Base-by-base conservation (phyloP, 2,888 invertebrate species). In the Asteroscopus sphinx region DNA sequence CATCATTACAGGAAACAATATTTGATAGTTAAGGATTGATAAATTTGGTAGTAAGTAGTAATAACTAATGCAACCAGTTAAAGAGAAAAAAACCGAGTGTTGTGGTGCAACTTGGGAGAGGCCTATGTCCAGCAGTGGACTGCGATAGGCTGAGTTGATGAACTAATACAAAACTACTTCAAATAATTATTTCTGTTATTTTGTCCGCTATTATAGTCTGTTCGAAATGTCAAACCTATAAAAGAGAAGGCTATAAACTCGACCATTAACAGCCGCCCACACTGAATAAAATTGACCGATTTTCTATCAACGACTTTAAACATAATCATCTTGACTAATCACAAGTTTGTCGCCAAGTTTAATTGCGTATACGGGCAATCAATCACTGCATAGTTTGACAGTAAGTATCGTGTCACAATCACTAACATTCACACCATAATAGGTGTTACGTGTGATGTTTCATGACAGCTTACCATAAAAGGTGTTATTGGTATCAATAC, bases 401-500 rank as follows among this genome's bases (percentile, higher is more conserved):
- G 37, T 42, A 44, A 37, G 26, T 36, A 40, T 52, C 46, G 42
- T 67, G 68, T 60, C 66, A 63, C 63, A 73, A 69, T 68, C 52
- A 57, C 58, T 40, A 58, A 66, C 72, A 66, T 70, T 78, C 64
- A 78, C 72, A 61, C 81, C 80, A 71, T 81, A 82, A 69, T 73
- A 76, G 77, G 80, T 79, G 80, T 80, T 76, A 79, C 74, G 68
- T 72, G 73, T 73, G 69, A 82, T 81, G 75, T 68, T 68, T 60
- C 80, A 81, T 81, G 74, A 64, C 83, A 79, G 48, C 51, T 48
- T 13, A 48, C 85, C 83, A 66, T 81, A 82, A 77, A 82, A 15
- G 85, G 81, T 53, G 73, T 80, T 82, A 87, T 84, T 81, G 80
- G 82, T 85, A 85, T 87, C 82, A 81, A 83, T 85, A 85, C 79